A percentile compares a stretch with the other conserved stretches of the same genome.
Evolutionary conservation across 2,113 vertebrate genomes (phyloP).

Genomic region (Calidris pugnax): DNA sequence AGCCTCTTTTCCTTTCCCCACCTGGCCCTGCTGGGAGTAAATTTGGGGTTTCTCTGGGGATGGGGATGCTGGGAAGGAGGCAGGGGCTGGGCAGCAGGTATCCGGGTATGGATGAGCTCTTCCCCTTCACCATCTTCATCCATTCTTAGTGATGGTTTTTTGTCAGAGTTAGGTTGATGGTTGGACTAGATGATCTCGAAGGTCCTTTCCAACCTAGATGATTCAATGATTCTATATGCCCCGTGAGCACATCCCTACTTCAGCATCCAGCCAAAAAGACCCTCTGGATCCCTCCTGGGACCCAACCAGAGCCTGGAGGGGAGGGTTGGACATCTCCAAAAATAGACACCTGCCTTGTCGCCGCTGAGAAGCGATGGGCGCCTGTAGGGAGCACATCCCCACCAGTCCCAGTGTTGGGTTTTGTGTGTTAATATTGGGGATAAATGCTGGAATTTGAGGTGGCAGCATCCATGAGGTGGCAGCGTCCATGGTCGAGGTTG

Average conservation of each 20-base stretch:
- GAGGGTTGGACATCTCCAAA: not conserved
- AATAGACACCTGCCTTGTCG: not conserved
- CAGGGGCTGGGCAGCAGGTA: not conserved
- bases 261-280: not conserved
- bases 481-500: accelerated
- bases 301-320: not conserved
- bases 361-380: not conserved
- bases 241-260: not conserved
- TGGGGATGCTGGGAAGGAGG: not conserved
- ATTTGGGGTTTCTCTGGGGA: not conserved
- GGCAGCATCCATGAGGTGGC: not conserved
- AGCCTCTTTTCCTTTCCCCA: not conserved
- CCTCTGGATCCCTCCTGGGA: not conserved
- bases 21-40: not conserved
- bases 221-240: not conserved
- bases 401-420: not conserved
- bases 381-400: not conserved
- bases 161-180: no score
- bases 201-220: no score
- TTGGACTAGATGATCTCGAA: no score
- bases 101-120: not conserved
- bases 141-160: no score
- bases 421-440: not conserved
- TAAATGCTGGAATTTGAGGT: not conserved
- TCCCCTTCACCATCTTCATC: not conserved